phyloP scores from a whole-genome alignment of 2,113 vertebrate genomes.

The Dendropsophus ebraccatus region DNA sequence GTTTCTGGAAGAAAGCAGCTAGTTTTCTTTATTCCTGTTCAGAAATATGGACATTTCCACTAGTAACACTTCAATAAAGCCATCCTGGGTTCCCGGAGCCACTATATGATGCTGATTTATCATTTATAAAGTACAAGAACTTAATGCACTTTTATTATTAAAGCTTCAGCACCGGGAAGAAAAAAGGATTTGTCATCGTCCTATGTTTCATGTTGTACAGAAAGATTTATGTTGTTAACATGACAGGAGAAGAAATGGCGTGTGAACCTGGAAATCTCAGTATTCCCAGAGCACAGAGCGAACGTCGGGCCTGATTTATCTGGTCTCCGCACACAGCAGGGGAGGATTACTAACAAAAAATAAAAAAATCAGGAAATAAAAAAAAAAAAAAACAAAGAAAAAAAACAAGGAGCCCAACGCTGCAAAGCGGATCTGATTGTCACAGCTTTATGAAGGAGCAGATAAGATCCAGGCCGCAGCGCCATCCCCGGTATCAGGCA shows the following conservation, averaged over 20 bases:
- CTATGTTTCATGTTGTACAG: not conserved
- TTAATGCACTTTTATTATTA: constrained; percentile 22
- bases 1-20: too few relatives aligned
- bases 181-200: constrained; percentile 6
- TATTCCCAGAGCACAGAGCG: not conserved
- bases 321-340: constrained; percentile 11
- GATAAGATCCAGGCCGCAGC: not conserved
- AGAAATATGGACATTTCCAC: not conserved
- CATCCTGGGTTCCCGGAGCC: not conserved
- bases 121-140: constrained; percentile 7
- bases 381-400: not conserved
- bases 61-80: not conserved
- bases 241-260: not conserved
- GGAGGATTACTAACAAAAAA: constrained; percentile 24
- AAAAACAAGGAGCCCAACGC: constrained; percentile 17
- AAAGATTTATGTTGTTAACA: constrained; percentile 28
- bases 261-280: constrained; percentile 8
- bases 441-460: constrained; percentile 22
- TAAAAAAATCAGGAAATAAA: constrained; percentile 3
- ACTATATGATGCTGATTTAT: not conserved
- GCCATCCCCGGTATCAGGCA: not conserved
- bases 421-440: constrained; percentile 23
- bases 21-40: too few relatives aligned
- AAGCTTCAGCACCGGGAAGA: not conserved
- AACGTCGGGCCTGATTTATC: not conserved